Evolutionary conservation across 1,140 invertebrate genomes (phyloP).

Genomic region (Wasmannia auropunctata): DNA sequence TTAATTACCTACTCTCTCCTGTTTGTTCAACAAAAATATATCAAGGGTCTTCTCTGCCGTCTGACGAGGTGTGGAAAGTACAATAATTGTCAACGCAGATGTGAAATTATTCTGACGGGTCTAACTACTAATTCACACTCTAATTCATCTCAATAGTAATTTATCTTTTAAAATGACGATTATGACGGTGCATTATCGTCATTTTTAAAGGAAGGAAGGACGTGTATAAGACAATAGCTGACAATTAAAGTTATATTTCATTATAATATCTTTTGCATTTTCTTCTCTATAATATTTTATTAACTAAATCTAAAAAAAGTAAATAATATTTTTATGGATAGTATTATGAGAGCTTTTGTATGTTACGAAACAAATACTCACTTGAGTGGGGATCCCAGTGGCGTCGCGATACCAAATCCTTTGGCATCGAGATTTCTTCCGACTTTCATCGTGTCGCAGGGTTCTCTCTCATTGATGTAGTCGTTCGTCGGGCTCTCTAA

Average conservation of each 20-base stretch:
- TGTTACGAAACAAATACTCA: slow-evolving; percentile 82
- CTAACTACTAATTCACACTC: slow-evolving; percentile 1
- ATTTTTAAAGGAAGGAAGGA: not conserved
- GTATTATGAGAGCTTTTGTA: not conserved
- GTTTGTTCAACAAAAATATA: slow-evolving; percentile 41
- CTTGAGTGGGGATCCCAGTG: slow-evolving; percentile 95
- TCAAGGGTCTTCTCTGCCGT: slow-evolving; percentile 15
- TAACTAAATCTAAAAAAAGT: not conserved
- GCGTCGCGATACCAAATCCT: slow-evolving; percentile 97
- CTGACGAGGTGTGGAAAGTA: not conserved
- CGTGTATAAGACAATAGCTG: not conserved
- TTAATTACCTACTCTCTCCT: slow-evolving; percentile 60
- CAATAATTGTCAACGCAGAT: not conserved
- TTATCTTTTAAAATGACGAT: not conserved
- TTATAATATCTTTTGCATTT: not conserved
- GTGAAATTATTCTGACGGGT: slow-evolving; percentile 11
- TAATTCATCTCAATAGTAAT: not conserved
- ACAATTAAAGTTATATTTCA: not conserved
- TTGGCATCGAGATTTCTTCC: slow-evolving; percentile 96
- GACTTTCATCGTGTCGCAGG: slow-evolving; percentile 98
- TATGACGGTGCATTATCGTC: not conserved
- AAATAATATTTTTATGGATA: not conserved
- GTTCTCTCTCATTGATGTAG: slow-evolving; percentile 96
- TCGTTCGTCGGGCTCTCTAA: slow-evolving; percentile 98
- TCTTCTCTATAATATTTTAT: not conserved